phyloP scores from a whole-genome alignment of 2,797 vertebrate species.

The Sylvia borin region DNA sequence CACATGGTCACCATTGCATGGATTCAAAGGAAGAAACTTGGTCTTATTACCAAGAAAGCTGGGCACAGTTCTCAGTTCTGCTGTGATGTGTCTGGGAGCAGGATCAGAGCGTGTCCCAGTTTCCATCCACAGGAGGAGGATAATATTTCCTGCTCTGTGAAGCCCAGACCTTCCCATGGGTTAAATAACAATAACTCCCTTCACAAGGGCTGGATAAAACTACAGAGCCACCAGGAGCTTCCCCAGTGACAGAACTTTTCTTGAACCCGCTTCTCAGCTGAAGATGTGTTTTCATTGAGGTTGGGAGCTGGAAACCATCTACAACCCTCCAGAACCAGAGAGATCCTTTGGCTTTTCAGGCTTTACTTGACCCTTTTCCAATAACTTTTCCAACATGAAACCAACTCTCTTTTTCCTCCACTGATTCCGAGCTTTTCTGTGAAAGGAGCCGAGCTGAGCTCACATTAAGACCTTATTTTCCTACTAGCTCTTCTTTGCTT shows the following conservation, averaged over 20 bases:
- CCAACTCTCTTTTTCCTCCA: neutral
- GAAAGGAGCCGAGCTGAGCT: neutral
- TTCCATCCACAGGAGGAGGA: neutral
- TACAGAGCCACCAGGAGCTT: neutral
- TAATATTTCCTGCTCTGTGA: neutral
- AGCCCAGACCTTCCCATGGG: neutral
- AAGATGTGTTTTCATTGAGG: neutral
- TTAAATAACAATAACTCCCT: neutral
- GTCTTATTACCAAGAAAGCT: fast-evolving
- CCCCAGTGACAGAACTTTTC: neutral
- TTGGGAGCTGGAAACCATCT: neutral
- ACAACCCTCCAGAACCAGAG: neutral
- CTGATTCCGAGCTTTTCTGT: neutral
- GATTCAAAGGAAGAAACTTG: neutral
- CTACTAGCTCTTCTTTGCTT: neutral
- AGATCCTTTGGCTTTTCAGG: neutral
- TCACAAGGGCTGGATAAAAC: neutral
- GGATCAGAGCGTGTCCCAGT: neutral
- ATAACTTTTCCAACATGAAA: neutral
- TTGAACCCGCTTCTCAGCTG: neutral
- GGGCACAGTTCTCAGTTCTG: neutral
- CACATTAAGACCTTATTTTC: neutral
- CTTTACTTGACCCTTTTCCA: neutral
- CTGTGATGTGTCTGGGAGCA: fast-evolving
- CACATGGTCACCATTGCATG: fast-evolving